phyloP scores from a whole-genome alignment of 2,113 vertebrate genomes.

The Dasypus novemcinctus region DNA sequence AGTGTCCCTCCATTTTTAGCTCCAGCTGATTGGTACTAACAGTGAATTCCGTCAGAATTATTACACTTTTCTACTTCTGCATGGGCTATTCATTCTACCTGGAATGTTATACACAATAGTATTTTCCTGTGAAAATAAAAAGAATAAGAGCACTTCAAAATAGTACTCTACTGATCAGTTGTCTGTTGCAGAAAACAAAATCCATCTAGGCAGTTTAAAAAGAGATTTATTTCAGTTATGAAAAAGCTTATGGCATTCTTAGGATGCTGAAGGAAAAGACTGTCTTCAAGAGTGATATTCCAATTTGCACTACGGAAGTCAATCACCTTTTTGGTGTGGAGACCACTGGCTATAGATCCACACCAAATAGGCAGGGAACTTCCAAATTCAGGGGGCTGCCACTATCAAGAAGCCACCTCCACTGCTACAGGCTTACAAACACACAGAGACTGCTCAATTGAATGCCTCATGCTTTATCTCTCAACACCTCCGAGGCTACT shows the following conservation, averaged over 20 bases:
- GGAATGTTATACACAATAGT: not conserved
- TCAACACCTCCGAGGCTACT: not conserved
- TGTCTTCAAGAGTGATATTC: not conserved
- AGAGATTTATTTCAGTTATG: not conserved
- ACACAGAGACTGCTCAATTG: not conserved
- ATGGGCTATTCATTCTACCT: not conserved
- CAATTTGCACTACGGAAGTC: not conserved
- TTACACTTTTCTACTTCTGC: not conserved
- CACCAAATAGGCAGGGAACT: not conserved
- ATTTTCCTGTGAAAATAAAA: not conserved
- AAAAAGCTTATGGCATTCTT: not conserved
- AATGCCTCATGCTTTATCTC: not conserved
- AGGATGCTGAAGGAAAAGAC: not conserved
- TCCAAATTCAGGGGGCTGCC: not conserved
- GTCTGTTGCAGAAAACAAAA: not conserved
- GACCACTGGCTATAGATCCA: not conserved
- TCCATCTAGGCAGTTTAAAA: not conserved
- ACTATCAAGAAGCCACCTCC: not conserved
- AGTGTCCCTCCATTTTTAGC: not conserved
- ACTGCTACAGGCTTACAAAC: not conserved
- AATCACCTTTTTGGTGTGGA: not conserved
- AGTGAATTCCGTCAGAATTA: not conserved
- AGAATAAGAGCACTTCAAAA: not conserved
- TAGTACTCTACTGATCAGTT: not conserved
- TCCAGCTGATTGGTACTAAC: not conserved